Percentiles rank a stretch among this genome's conserved stretches.
phyloP scores from a whole-genome alignment of 2,797 vertebrate species.

The Epinephelus coioides region DNA sequence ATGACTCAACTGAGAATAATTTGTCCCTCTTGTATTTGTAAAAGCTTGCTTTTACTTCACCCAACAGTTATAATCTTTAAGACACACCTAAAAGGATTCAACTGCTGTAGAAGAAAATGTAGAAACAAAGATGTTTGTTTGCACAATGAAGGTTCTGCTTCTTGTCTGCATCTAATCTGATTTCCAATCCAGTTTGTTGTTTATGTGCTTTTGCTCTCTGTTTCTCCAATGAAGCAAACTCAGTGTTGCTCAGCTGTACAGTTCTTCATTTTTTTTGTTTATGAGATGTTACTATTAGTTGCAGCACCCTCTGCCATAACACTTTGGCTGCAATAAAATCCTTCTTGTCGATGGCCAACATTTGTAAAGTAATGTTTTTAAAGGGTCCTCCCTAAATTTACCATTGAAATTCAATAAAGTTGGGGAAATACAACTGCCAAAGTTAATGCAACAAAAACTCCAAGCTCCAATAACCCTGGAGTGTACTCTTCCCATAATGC shows the following conservation, averaged over 20 bases:
- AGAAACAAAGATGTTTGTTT: slow-evolving; percentile 2
- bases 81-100: background rate
- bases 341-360: background rate
- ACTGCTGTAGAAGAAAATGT: background rate
- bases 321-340: background rate
- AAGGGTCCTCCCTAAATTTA: background rate
- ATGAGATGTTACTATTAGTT: background rate
- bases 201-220: background rate
- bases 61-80: background rate
- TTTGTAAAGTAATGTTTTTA: background rate
- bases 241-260: background rate
- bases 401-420: background rate
- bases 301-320: no score
- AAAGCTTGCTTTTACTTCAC: background rate
- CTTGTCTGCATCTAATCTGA: slow-evolving; percentile 3
- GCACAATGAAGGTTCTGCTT: background rate
- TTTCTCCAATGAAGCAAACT: background rate
- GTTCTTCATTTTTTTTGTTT: slow-evolving; percentile 6
- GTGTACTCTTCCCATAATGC: slow-evolving; percentile 3
- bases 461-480: background rate
- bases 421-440: background rate
- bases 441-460: background rate
- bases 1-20: background rate
- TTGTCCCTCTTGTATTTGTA: background rate
- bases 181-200: slow-evolving; percentile 9